Evolutionary conservation across 1,140 invertebrate species (phyloP), one percentile per base, ranked within the genome.

Genomic region (Psilanteris sp.): DNA sequence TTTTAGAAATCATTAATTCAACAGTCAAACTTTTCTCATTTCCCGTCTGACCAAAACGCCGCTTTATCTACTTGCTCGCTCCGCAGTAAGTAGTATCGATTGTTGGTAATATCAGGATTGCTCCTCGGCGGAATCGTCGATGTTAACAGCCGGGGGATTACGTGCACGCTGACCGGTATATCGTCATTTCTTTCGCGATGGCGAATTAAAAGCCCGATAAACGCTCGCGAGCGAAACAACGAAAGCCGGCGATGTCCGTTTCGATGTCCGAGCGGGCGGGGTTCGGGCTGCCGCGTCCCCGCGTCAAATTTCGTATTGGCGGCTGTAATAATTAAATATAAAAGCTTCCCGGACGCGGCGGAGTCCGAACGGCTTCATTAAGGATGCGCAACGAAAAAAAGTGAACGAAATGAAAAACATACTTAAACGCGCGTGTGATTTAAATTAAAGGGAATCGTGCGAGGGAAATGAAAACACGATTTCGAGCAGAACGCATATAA

Each of bases 11-110:
- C 66, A 70, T 70, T 70, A 70, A 70, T 70, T 70, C 66, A 70
- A 61, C 54, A 59, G 55, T 71, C 54, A 54, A 71, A 71, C 55
- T 71, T 62, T 71, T 61, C 67, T 71, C 67, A 71, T 71, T 71
- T 71, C 67, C 67, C 29, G 67, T 71, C 57, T 62, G 67, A 71
- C 67, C 67, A 62, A 71, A 71, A 46, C 9, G 46, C 46, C 55
- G 66, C 14, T 59, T 57, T 54, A 62, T 71, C 55, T 62, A 62
- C 67, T 71, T 55, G 41, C 39, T 16, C 36, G 41, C 22, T 31
- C 7, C n/a, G 50, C 13, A 4, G 34, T 70, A 57, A 50, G 66
- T 61, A 70, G 54, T 61, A 70, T 70, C 54, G 66, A 61, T 70
- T 70, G 55, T 44, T 61, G 67, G 39, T 62, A 46, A 62, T 59